Evolutionary conservation across 53 echinoderm and acorn worm species (phyloP), one percentile per base, ranked within the genome.

Genomic region (Zoroaster sp.): DNA sequence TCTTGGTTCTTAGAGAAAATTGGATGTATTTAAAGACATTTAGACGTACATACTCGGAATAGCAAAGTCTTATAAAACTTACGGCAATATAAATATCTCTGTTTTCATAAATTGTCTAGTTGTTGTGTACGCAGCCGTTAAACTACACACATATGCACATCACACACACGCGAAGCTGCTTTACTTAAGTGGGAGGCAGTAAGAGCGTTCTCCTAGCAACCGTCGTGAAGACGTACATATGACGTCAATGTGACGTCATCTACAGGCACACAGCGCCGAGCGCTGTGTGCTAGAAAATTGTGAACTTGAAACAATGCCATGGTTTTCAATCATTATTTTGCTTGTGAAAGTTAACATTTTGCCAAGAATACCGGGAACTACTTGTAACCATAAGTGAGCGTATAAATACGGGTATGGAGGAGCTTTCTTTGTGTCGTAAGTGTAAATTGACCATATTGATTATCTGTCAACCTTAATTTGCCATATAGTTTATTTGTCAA

Each of bases 131-230:
- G 4, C 77, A 51, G 79, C 63, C 39, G 79, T 79, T 79, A 10
- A 41, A 40, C 63, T 59, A 59, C n/a, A 28, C 4, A 63, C 20
- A 77, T 35, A 28, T 10, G 8, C 63, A 28, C n/a, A n/a, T 34
- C 14, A n/a, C 17, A 35, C 15, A 51, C 18, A 7, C 21, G 79
- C 13, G 23, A 23, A 37, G 17, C 30, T 37, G 55, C 33, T 34
- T n/a, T 41, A n/a, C 35, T 17, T 14, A 23, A 79, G 76, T 76
- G 76, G 21, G 49, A 32, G 30, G 42, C 18, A 45, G 46, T 34
- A 36, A 35, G 47, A 45, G 13, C 81, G 66, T 47, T 85, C 85
- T 35, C 85, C 49, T 70, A 70, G 85, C 71, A 71, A 85, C 85
- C 52, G 51, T 71, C 35, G 21, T 70, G 18, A 85, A 46, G 85